Conservation (phyloP, 2,113 vertebrate species). For the Pao palembangensis region DNA sequence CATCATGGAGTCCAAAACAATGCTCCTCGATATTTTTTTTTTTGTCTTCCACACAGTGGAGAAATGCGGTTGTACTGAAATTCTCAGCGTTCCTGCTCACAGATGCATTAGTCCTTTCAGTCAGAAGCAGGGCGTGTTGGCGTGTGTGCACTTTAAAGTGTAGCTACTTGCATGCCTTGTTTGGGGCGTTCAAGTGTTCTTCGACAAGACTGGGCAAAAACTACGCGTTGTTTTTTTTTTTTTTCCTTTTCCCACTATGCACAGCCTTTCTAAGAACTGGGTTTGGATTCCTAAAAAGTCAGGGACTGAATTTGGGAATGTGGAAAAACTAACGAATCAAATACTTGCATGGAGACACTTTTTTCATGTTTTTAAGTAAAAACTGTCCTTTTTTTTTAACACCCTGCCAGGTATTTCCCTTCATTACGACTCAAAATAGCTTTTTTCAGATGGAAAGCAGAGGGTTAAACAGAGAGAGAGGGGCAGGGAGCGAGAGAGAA, state of each 20-base stretch:
- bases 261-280: constrained; percentile 51
- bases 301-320: constrained; percentile 21
- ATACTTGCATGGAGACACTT: constrained; percentile 6
- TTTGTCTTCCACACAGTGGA: constrained; percentile 28
- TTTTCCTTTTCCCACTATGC: background rate
- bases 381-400: background rate
- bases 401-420: constrained; percentile 17
- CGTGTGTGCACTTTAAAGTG: background rate
- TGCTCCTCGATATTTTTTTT: constrained; percentile 23
- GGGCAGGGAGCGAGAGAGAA: background rate
- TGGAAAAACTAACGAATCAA: constrained; percentile 50
- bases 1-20: background rate
- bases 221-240: background rate
- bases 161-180: constrained; percentile 1
- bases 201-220: constrained; percentile 2
- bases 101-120: constrained; percentile 4
- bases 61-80: constrained; percentile 29
- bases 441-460: background rate
- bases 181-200: background rate
- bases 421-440: background rate
- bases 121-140: constrained; percentile 5
- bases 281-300: constrained; percentile 54
- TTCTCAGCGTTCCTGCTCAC: constrained; percentile 1
- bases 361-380: background rate
- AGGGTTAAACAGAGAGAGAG: background rate